Evolutionary conservation across 2,113 vertebrate species (phyloP).

Genomic region (Mirounga angustirostris): DNA sequence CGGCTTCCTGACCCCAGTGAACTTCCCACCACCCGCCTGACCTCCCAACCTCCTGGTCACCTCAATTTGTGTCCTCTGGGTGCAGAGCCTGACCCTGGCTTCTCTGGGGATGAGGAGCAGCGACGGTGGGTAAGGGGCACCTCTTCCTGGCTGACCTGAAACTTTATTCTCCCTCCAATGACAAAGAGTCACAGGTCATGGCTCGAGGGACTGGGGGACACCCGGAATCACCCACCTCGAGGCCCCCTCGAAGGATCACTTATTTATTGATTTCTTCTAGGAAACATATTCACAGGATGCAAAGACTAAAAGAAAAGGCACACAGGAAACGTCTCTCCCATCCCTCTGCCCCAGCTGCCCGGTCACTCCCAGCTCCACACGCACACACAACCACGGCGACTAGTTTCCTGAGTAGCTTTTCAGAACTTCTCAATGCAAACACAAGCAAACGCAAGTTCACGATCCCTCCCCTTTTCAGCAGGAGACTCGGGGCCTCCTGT

Average conservation of each 20-base stretch:
- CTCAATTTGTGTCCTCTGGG: background rate
- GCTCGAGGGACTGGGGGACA: background rate
- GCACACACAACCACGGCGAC: too few relatives aligned
- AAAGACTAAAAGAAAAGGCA: background rate
- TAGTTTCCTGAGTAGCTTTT: background rate
- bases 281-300: background rate
- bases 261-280: background rate
- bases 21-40: background rate
- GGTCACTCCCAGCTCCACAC: background rate
- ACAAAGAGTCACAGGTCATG: rapidly evolving
- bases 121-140: rapidly evolving
- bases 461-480: background rate
- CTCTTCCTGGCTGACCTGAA: background rate
- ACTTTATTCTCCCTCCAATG: rapidly evolving
- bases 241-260: background rate
- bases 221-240: too few relatives aligned
- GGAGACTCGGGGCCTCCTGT: background rate
- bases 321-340: background rate
- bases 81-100: background rate
- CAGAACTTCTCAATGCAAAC: background rate
- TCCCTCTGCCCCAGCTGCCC: background rate
- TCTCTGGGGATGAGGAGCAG: background rate
- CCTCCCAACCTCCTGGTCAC: background rate
- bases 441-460: background rate
- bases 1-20: background rate